Evolutionary conservation across 2,797 vertebrate genomes (phyloP).

Genomic region (Halcyon chelicuti): DNA sequence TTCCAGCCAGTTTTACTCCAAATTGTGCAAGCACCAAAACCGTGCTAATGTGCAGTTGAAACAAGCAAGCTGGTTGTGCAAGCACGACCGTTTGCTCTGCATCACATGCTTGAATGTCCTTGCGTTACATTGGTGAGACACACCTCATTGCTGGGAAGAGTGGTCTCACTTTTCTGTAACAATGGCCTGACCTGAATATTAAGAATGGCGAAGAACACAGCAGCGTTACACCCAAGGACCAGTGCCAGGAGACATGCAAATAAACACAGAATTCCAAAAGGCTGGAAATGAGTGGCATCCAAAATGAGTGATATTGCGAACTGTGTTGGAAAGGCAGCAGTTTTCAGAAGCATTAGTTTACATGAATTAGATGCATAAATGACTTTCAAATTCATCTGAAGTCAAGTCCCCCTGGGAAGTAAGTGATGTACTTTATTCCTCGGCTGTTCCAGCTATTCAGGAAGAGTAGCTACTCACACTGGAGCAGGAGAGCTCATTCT

Average conservation of each 20-base stretch:
- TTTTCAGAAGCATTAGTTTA: constrained; percentile 9
- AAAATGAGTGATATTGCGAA: neutral
- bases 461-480: neutral
- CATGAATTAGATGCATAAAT: neutral
- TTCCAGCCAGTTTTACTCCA: neutral
- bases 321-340: neutral
- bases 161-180: neutral
- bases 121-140: neutral
- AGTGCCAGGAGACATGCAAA: neutral
- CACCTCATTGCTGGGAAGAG: neutral
- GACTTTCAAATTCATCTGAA: neutral
- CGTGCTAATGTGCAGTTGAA: neutral
- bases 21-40: neutral
- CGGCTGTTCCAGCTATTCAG: neutral
- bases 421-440: neutral
- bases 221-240: neutral
- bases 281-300: neutral
- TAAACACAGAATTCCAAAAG: neutral
- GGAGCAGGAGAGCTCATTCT: neutral
- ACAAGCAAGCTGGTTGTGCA: neutral
- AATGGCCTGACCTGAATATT: neutral
- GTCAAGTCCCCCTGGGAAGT: neutral
- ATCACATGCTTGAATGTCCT: neutral
- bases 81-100: neutral
- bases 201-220: neutral